Evolutionary conservation across 1,140 invertebrate genomes (phyloP), one percentile per base, ranked within the genome.

Genomic region (Ctenoplectra terminalis): DNA sequence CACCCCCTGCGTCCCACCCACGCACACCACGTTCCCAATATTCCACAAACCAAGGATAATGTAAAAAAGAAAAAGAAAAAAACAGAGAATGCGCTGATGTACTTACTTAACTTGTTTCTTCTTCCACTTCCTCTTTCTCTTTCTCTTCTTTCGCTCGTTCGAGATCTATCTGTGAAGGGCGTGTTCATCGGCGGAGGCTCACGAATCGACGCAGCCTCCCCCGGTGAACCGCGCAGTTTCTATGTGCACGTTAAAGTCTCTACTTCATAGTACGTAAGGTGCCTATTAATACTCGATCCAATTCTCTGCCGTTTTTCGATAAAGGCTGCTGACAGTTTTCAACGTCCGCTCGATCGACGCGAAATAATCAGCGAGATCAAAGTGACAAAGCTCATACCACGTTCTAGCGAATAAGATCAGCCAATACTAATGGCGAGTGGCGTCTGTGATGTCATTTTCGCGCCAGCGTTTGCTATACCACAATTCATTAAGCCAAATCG

Each of bases 281-380:
- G 90, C 91, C 91, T 92, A 91, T 90, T 91, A 92, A 92, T 92
- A 91, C 89, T 92, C 91, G 90, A 92, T 29, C 88, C 89, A 91
- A 83, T 92, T 92, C 86, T 92, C 90, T 88, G 89, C 88, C 88
- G 90, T 84, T 81, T 81, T 63, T 56, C 63, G 84, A 87, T 86
- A 31, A 54, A 69, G 77, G 60, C 75, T 43, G 52, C 75, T 58
- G 56, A 77, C 76, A n/a, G 23, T 82, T 23, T 84, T 58, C 50
- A 29, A 77, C 43, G 64, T 61, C 23, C 48, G 58, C 48, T 50
- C 77, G 40, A 60, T 48, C 48, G 23, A 34, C 58, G 4, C 15
- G 58, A 34, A 1, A 20, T 40, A 13, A n/a, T 8, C 23, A 20
- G 43, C 48, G 17, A 48, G 17, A 52, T 46, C 31, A 31, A 23